Base-by-base conservation (phyloP, 1,140 invertebrate genomes). In the Atopsyche davidsoni region DNA sequence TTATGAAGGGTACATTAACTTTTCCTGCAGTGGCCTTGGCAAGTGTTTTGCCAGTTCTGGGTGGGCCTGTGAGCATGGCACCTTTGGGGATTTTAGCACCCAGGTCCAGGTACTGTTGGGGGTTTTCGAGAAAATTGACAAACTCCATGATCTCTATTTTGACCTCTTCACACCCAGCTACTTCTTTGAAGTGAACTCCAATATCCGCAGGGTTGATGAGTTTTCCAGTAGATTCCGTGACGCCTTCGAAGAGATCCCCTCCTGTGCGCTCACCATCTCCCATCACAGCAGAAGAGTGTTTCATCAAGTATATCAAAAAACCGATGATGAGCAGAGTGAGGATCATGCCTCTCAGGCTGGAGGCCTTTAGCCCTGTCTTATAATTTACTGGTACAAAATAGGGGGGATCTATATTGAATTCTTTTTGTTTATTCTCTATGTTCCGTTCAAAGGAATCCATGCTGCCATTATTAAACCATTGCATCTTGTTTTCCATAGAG, bases 101-200 rank as follows among this genome's bases (percentile, higher is more conserved):
- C 32, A 99, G 80, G 60, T 97, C 91, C 59, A 94, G 87, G 64
- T 99, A 99, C 61, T 98, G 95, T 62, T 96, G 87, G 1, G 96
- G 96, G 77, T 99, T 98, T 70, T 98, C 99, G 4, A 99, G 69
- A 63, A 99, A 99, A 71, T 99, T 99, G 0, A 99, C 97, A 80
- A 99, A 99, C 67, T 99, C 96, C 94, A 99, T 98, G 59, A 99
- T 99, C 79, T 99, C 97, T 58, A 99, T 84, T 76, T 99, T 99
- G 1, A 96, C 96, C 77, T 99, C 96, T 73, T 99, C 96, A 75
- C 96, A 99, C 13, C 96, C 96, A 63, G 97, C 96, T 3, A 99
- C 97, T 79, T 99, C 96, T n/a, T n/a, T 90, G 67, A 98, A 98
- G 69, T 86, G 82, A 7, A 99, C 92, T 32, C 89, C 91, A 68